These are phyloP conservation scores for Solenodon paradoxus DNA, from an alignment of 2,113 vertebrate genomes.

Conservation along the genomic window DNA sequence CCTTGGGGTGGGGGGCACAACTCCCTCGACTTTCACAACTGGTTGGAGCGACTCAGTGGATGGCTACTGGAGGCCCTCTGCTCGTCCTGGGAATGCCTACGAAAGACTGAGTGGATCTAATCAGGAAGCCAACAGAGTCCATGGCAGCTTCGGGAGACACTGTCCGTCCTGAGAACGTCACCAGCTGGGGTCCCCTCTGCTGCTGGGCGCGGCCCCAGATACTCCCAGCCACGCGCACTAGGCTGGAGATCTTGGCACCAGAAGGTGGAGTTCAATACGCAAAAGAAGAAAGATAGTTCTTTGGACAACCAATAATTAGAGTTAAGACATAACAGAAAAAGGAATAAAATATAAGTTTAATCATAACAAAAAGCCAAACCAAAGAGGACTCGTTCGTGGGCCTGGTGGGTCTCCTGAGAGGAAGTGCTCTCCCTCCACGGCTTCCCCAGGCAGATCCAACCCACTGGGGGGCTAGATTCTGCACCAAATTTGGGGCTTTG, in stretches of 20 bases:
- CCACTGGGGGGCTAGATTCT: neutral
- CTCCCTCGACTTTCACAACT: neutral
- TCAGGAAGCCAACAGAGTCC: neutral
- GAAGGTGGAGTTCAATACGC: neutral
- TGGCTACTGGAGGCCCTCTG: neutral
- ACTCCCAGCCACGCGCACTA: neutral
- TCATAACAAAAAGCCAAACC: slow-evolving; percentile 54
- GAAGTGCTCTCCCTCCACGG: neutral
- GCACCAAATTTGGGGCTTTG: neutral
- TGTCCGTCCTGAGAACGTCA: no score
- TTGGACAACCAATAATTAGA: neutral
- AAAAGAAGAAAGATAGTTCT: neutral
- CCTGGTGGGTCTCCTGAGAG: neutral
- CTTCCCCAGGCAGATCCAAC: neutral
- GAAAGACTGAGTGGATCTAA: neutral
- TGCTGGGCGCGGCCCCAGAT: neutral
- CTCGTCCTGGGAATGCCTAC: neutral
- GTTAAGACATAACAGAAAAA: slow-evolving; percentile 28
- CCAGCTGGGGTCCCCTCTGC: no score
- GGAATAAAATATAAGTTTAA: slow-evolving; percentile 72
- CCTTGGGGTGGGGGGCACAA: neutral
- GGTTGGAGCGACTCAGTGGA: rapidly evolving
- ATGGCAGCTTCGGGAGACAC: neutral
- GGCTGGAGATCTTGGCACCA: neutral
- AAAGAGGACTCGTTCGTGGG: neutral